Conservation (phyloP, 2,888 invertebrate species). For the Plebejus argus region DNA sequence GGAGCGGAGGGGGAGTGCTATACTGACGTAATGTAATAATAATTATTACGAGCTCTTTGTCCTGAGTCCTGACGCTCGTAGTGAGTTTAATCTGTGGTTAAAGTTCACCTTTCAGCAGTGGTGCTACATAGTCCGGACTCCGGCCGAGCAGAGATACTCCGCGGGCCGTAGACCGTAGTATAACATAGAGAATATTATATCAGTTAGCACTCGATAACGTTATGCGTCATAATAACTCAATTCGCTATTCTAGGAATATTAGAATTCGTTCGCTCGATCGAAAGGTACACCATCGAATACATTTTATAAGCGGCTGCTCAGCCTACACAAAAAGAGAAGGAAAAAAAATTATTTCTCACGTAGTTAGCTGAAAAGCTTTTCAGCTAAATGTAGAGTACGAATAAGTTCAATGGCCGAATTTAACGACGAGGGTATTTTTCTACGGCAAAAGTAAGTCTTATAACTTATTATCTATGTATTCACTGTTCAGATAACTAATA, state of each 20-base stretch:
- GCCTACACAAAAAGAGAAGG: too few relatives aligned
- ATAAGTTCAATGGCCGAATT: not conserved
- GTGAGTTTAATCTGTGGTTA: not conserved
- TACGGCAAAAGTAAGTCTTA: too few relatives aligned
- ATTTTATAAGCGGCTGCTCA: too few relatives aligned
- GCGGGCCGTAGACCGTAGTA: too few relatives aligned
- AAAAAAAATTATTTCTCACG: not conserved
- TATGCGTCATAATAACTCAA: slow-evolving; percentile 11
- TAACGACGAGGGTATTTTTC: not conserved
- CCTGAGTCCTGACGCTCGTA: slow-evolving; percentile 6
- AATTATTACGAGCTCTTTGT: not conserved
- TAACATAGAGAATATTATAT: too few relatives aligned
- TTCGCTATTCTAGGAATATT: not conserved
- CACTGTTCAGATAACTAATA: too few relatives aligned
- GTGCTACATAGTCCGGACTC: not conserved
- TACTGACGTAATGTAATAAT: slow-evolving; percentile 8
- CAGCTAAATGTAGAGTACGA: not conserved
- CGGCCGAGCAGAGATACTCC: not conserved
- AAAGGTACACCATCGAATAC: not conserved
- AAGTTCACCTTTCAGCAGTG: not conserved
- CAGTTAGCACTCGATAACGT: not conserved
- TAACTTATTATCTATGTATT: too few relatives aligned
- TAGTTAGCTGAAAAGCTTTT: not conserved
- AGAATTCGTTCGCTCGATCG: not conserved
- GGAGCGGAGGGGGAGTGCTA: too few relatives aligned